These are phyloP conservation scores for Theocolax elegans DNA, from an alignment of 1,140 invertebrate species.

Conservation along the genomic window DNA sequence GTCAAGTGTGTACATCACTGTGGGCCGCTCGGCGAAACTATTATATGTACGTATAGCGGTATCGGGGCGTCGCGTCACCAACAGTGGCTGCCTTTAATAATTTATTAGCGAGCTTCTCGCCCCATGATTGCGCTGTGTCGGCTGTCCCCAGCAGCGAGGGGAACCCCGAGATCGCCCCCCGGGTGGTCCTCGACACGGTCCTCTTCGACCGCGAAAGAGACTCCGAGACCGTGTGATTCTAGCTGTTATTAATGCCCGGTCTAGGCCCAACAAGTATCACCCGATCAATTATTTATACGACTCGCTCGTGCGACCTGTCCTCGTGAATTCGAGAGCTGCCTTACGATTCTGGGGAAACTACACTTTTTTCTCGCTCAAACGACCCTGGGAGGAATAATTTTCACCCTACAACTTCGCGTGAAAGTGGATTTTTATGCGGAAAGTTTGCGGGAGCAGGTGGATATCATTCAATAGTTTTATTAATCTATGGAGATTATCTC, in stretches of 20 bases:
- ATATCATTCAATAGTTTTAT: too few species aligned
- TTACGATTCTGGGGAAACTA: too few species aligned
- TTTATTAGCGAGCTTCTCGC: constrained; percentile 63
- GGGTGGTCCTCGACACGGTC: constrained; percentile 66
- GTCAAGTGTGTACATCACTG: not conserved
- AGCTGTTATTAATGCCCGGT: constrained; percentile 29
- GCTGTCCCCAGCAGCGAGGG: constrained; percentile 61
- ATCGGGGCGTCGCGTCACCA: constrained; percentile 55
- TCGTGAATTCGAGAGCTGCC: too few species aligned
- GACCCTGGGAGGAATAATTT: not conserved
- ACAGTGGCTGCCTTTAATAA: constrained; percentile 67
- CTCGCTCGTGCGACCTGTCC: too few species aligned
- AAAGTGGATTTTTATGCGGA: constrained; percentile 19
- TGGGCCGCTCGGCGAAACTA: not conserved
- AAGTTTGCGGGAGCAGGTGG: not conserved
- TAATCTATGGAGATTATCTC: too few species aligned
- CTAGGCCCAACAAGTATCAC: constrained; percentile 36
- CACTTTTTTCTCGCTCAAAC: too few species aligned
- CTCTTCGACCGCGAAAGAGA: too few species aligned
- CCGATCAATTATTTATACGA: constrained; percentile 42
- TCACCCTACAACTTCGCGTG: not conserved
- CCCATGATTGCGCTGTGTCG: constrained; percentile 65
- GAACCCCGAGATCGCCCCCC: constrained; percentile 42
- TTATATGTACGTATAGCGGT: not conserved
- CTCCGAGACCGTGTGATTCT: not conserved